phyloP scores from a whole-genome alignment of 2,888 invertebrate species.

The Tetragnatha montana region DNA sequence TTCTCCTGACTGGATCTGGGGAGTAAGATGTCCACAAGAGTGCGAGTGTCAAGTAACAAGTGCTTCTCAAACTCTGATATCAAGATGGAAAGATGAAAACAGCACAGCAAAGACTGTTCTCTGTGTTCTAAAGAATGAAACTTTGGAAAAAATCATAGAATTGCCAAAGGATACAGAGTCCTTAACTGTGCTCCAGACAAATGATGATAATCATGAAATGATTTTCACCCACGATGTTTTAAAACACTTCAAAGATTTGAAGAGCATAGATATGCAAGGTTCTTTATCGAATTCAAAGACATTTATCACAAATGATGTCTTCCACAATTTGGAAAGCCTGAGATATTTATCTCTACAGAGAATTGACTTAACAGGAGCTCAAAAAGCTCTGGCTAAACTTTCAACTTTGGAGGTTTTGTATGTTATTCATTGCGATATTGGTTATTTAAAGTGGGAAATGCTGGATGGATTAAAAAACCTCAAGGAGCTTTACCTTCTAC shows the following conservation, averaged over 20 bases:
- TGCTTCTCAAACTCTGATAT: slow-evolving; percentile 58
- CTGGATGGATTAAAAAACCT: slow-evolving; percentile 80
- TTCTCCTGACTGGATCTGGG: slow-evolving; percentile 38
- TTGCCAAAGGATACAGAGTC: slow-evolving; percentile 73
- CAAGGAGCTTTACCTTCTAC: slow-evolving; percentile 74
- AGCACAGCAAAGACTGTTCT: slow-evolving; percentile 63
- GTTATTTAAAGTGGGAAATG: slow-evolving; percentile 79
- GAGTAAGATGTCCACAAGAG: slow-evolving; percentile 62
- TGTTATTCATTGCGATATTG: slow-evolving; percentile 58
- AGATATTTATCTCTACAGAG: slow-evolving; percentile 65
- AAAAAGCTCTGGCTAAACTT: slow-evolving; percentile 63
- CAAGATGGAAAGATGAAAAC: slow-evolving; percentile 65
- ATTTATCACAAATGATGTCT: slow-evolving; percentile 51
- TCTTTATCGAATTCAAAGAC: slow-evolving; percentile 31
- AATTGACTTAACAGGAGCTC: slow-evolving; percentile 51
- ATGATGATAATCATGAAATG: slow-evolving; percentile 78
- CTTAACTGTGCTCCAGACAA: slow-evolving; percentile 80
- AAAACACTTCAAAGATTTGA: slow-evolving; percentile 78
- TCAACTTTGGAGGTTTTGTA: slow-evolving; percentile 63
- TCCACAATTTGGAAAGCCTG: slow-evolving; percentile 51
- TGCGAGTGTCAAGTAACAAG: slow-evolving; percentile 68
- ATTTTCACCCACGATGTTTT: slow-evolving; percentile 78
- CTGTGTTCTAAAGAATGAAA: slow-evolving; percentile 66
- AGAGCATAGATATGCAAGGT: slow-evolving; percentile 81
- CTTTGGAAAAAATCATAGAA: slow-evolving; percentile 36